Evolutionary conservation across 2,797 vertebrate genomes (phyloP), one percentile per base, ranked within the genome.

Genomic region (Falco novaeseelandiae): DNA sequence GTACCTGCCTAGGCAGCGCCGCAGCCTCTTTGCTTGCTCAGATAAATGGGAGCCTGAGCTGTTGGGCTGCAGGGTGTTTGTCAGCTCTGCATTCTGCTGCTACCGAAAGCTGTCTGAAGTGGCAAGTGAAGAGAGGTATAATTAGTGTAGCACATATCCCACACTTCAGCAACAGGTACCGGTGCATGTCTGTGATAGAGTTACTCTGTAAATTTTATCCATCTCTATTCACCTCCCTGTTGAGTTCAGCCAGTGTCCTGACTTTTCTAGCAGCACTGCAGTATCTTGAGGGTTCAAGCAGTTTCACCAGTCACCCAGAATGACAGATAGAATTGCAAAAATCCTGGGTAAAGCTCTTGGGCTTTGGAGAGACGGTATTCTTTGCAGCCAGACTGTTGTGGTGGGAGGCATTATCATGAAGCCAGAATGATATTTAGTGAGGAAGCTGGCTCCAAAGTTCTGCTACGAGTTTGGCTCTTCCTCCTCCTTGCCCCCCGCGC

Each of bases 321-420:
- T 85, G 92, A 93, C 90, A 97, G 72, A 91, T 59, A 44, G 38
- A 95, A 72, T 81, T 89, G 93, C 87, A 96, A 83, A 88, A 97
- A 91, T 86, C 89, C 76, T 63, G 89, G 79, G n/a, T 51, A 94
- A 93, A 89, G 82, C 89, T 92, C 84, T 79, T 36, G 76, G 87
- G 79, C 79, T 93, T 74, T 72, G 65, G 26, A 86, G 58, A 93
- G 65, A 73, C 40, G 52, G 61, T 57, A 18, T 89, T 71, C 61
- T 83, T 89, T 96, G 87, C 92, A 94, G 92, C 89, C 94, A 93
- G 92, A 81, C 72, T 74, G 46, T 93, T 94, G 90, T 74, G 92
- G 94, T 94, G 89, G 93, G 89, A 95, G 90, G 76, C 92, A 89
- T 81, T 78, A 29, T 1, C 71, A 87, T 7, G 71, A 93, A 96